phyloP scores from a whole-genome alignment of 2,797 vertebrate species.

The Ptychobarbus kaznakovi region DNA sequence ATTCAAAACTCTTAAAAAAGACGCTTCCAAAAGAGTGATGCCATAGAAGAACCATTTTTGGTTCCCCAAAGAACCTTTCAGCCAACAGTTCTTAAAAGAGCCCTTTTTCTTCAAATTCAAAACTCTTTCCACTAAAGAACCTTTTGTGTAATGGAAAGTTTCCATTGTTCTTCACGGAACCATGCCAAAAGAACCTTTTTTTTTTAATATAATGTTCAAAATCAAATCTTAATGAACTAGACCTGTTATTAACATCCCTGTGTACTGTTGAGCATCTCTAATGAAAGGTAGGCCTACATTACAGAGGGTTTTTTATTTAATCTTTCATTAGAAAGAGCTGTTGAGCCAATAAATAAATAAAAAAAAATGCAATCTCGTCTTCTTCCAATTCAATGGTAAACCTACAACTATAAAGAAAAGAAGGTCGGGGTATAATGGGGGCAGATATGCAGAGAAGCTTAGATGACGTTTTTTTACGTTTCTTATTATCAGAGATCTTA shows the following conservation, averaged over 20 bases:
- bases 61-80: neutral
- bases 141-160: too few relatives aligned
- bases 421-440: neutral
- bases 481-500: neutral
- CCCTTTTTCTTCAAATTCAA: neutral
- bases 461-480: neutral
- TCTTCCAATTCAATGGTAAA: neutral
- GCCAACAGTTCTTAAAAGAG: neutral
- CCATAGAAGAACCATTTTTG: neutral
- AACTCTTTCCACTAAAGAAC: neutral
- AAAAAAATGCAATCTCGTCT: too few relatives aligned
- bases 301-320: neutral
- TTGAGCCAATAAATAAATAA: neutral
- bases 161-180: too few relatives aligned
- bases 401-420: neutral
- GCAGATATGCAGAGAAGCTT: too few relatives aligned
- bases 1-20: neutral
- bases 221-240: neutral
- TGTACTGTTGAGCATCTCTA: neutral
- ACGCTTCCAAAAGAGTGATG: neutral
- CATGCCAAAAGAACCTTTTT: too few relatives aligned
- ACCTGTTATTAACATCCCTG: neutral
- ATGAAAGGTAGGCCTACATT: neutral
- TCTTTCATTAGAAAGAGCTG: neutral
- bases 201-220: neutral